Evolutionary conservation across 2,113 vertebrate species (phyloP).

Genomic region (Oenanthe melanoleuca): DNA sequence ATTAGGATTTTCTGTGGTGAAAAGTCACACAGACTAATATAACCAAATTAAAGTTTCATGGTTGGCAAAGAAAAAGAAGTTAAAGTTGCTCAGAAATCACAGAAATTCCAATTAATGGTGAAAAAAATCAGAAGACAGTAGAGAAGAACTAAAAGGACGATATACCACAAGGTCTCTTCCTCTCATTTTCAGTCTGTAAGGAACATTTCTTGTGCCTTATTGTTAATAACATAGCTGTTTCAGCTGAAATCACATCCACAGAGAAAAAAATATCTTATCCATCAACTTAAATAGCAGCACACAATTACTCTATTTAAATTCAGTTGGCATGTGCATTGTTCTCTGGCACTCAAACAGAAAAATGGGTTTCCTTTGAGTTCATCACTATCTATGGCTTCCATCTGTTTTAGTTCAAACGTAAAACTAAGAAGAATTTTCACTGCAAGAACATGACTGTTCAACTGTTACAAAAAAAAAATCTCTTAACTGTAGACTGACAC

Average conservation of each 20-base stretch:
- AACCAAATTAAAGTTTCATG: neutral
- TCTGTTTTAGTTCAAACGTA: constrained; percentile 43
- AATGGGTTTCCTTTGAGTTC: constrained; percentile 35
- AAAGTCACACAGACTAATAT: neutral
- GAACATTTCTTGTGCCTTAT: neutral
- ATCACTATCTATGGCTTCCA: constrained; percentile 47
- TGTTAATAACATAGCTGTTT: neutral
- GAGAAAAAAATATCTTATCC: neutral
- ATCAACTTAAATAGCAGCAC: constrained; percentile 15
- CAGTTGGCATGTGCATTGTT: constrained; percentile 1
- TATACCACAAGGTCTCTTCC: neutral
- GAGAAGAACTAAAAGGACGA: neutral
- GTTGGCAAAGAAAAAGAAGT: neutral
- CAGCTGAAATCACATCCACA: constrained; percentile 15
- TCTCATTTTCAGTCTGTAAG: neutral
- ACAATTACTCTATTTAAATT: constrained; percentile 43
- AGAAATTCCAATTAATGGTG: neutral
- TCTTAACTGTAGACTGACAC: neutral
- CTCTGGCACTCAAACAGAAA: neutral
- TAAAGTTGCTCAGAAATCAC: neutral
- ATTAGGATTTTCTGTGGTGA: neutral
- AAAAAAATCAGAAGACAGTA: neutral
- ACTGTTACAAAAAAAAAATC: neutral
- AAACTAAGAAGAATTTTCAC: constrained; percentile 25
- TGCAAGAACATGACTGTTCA: neutral